These are phyloP conservation scores for Nephrotoma guestfalica DNA, from an alignment of 2,888 invertebrate species.

Conservation along the genomic window DNA sequence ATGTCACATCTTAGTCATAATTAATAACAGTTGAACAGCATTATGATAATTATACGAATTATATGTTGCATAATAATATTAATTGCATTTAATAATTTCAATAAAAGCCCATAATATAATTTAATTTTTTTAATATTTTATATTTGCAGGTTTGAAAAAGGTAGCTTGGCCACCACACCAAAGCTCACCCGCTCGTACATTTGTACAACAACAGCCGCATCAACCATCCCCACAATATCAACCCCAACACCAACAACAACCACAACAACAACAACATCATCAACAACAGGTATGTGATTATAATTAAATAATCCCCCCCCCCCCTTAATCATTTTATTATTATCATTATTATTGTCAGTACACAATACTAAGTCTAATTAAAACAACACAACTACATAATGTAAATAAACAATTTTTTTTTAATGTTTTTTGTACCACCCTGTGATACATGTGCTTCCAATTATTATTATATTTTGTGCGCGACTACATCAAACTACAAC, in stretches of 20 bases:
- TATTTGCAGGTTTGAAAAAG: constrained; percentile 55
- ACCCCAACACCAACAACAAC: constrained; percentile 2
- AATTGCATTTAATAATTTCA: neutral
- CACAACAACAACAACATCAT: neutral
- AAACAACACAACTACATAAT: neutral
- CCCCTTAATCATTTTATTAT: neutral
- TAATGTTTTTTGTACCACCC: neutral
- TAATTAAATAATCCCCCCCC: neutral
- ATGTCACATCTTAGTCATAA: neutral
- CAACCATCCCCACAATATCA: constrained; percentile 6
- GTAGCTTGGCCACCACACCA: constrained; percentile 77
- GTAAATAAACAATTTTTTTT: neutral
- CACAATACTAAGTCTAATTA: neutral
- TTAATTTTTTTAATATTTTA: neutral
- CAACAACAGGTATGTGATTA: constrained; percentile 5
- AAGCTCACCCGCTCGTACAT: constrained; percentile 37
- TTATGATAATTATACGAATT: neutral
- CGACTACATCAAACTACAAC: neutral
- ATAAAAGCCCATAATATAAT: neutral
- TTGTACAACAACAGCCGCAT: constrained; percentile 6
- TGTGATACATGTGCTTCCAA: neutral
- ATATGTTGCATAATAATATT: neutral
- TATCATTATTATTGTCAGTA: neutral
- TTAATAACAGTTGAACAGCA: neutral
- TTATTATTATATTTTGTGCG: neutral